Base-by-base conservation (phyloP, 2,113 vertebrate species). In the Rattus norvegicus region DNA sequence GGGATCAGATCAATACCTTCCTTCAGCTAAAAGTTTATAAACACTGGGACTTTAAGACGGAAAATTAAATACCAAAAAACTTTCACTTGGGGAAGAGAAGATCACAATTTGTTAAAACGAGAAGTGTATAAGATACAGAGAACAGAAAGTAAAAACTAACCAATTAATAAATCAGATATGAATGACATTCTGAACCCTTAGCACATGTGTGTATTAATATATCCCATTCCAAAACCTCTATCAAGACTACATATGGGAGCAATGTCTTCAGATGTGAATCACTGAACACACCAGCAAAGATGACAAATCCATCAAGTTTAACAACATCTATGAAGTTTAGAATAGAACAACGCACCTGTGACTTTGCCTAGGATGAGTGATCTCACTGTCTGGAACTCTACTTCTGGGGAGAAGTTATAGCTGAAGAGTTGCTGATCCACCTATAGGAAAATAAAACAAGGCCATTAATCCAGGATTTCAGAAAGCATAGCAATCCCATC, bases 351-450 rank as follows among this genome's bases (percentile, higher is more conserved):
- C 88, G 90, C 65, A 99, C 99, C 99, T 98, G 98, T 98, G 98
- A 99, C 98, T 98, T 99, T 99, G 97, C 99, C 99, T 98, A 99
- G 98, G 90, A 98, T 99, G 95, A 99, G 98, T 47, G 99, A 99
- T 97, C 98, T 99, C 98, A 99, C 98, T 79, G 99, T 98, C 97
- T 98, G 99, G 97, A 99, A 99, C 95, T 99, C 99, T 14, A 97
- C 98, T 91, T 99, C 99, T 36, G 98, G 98, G 92, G 99, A 99
- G 97, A 99, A 99, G 88, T 99, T 99, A 97, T 99, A 99, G 96
- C 99, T 99, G 97, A 99, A 98, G 95, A 99, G 98, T 96, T 99
- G 99, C 97, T 99, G 99, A 98, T 99, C 99, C 98, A 99, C 98
- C 99, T 99, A 97, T 91, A 98, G 87, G 94, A 89, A 96, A 63